Percentiles rank a stretch among this genome's conserved stretches.
Evolutionary conservation across 92 coral and sea anemone genomes (phyloP).

Genomic region (Ricordea florida): DNA sequence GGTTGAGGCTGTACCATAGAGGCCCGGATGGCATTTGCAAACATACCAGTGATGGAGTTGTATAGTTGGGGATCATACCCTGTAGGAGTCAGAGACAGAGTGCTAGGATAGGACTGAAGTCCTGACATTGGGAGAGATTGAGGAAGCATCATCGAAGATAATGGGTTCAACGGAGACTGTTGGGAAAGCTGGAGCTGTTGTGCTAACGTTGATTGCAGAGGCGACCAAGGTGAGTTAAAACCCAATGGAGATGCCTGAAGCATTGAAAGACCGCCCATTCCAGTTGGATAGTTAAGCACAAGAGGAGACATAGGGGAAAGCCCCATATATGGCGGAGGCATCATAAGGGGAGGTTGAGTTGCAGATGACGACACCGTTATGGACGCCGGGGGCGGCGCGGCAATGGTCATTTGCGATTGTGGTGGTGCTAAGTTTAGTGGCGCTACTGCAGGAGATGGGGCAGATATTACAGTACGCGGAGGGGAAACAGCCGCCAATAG

Average conservation of each 20-base stretch:
- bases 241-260: not conserved
- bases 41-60: constrained; percentile 4
- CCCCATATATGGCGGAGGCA: not conserved
- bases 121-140: not conserved
- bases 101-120: not conserved
- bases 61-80: constrained; percentile 23
- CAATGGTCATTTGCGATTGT: constrained; percentile 6
- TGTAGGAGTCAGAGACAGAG: not conserved
- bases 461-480: constrained; percentile 8
- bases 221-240: not conserved
- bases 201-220: not conserved
- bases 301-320: not conserved
- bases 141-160: not conserved
- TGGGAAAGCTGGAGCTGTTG: constrained; percentile 9
- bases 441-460: not conserved
- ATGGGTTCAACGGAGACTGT: not conserved
- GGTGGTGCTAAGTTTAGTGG: not conserved
- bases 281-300: not conserved
- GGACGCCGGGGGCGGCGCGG: constrained; percentile 27
- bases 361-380: constrained; percentile 14
- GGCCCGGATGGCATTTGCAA: constrained; percentile 33
- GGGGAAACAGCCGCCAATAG: not conserved
- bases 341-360: not conserved
- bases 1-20: constrained; percentile 30
- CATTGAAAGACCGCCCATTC: not conserved